Conservation (phyloP, 2,797 vertebrate genomes). For the Labeo calbasu region DNA sequence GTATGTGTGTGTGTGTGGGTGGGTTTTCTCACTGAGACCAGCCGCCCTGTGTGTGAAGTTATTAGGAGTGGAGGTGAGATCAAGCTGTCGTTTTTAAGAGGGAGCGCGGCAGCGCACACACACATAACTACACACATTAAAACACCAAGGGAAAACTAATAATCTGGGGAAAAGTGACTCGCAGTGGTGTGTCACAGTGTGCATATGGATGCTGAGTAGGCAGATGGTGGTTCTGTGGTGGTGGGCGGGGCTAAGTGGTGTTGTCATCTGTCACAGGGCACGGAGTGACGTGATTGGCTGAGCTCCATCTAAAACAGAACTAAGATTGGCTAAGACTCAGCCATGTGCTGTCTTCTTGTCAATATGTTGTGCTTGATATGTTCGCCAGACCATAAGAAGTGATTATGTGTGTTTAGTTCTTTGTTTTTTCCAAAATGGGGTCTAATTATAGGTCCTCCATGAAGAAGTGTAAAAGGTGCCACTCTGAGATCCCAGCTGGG, state of each 20-base stretch:
- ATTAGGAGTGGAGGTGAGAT: constrained; percentile 32
- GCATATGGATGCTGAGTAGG: constrained; percentile 61
- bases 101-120: constrained; percentile 12
- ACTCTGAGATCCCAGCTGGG: constrained; percentile 40
- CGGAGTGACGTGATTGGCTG: constrained; percentile 64
- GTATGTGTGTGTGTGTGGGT: constrained; percentile 61
- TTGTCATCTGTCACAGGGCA: constrained; percentile 67
- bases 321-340: constrained; percentile 6
- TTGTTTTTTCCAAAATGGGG: neutral
- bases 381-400: neutral
- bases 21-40: constrained; percentile 61
- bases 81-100: constrained; percentile 33
- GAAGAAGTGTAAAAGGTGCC: constrained; percentile 63
- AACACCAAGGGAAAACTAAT: constrained; percentile 12
- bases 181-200: constrained; percentile 42
- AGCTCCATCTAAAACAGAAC: constrained; percentile 58
- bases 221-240: constrained; percentile 72
- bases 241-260: constrained; percentile 68
- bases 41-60: constrained; percentile 33
- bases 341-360: constrained; percentile 16
- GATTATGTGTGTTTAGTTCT: constrained; percentile 14
- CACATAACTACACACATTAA: constrained; percentile 13
- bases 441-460: constrained; percentile 67
- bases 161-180: constrained; percentile 23
- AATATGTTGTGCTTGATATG: neutral